These are phyloP conservation scores for human DNA, from an alignment of 2,113 vertebrate species.

Conservation along the genomic window GRCh38 chr9:132389501-132390000, in stretches of 20 bases:
- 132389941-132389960: neutral
- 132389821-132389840: fast-evolving
- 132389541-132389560: neutral
- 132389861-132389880: fast-evolving
- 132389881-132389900: neutral
- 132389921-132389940: neutral
- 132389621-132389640: no score
- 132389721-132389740: no score
- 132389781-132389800: neutral
- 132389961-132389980: neutral
- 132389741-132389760: no score
- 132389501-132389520: neutral
- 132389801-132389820: neutral
- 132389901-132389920: fast-evolving
- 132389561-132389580: neutral
- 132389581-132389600: fast-evolving
- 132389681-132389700: fast-evolving
- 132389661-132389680: fast-evolving
- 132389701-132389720: no score
- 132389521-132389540: neutral
- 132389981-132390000: no score
- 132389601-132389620: neutral
- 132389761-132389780: neutral
- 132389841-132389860: fast-evolving
- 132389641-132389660: fast-evolving